Conservation (phyloP, 2,113 vertebrate genomes). For the Zosterops borbonicus region DNA sequence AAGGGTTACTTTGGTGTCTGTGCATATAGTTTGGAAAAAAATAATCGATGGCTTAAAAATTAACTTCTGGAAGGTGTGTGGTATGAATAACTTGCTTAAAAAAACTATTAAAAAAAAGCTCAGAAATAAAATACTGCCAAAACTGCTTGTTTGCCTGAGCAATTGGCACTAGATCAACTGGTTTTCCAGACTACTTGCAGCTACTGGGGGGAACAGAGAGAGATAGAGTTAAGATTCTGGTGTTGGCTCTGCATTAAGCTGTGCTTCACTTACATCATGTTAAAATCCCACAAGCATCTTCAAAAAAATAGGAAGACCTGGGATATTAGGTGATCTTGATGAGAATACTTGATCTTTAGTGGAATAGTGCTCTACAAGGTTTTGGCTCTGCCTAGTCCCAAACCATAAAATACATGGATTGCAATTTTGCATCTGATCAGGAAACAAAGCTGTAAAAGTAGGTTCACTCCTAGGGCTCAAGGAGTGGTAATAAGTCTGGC, state of each 20-base stretch:
- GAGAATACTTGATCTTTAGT: constrained; percentile 2
- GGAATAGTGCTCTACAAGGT: neutral
- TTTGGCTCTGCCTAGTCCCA: constrained; percentile 34
- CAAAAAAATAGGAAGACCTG: neutral
- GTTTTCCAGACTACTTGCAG: constrained; percentile 18
- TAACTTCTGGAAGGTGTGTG: neutral
- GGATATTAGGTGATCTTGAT: constrained; percentile 44
- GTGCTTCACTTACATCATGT: constrained; percentile 8
- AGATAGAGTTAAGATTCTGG: neutral
- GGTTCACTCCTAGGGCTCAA: constrained; percentile 44
- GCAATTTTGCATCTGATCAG: constrained; percentile 48
- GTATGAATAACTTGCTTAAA: neutral
- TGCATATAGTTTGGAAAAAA: neutral
- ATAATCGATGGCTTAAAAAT: neutral
- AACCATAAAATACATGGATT: constrained; percentile 18
- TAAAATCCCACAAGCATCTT: constrained; percentile 21
- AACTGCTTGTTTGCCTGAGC: neutral
- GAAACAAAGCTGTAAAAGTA: constrained; percentile 60
- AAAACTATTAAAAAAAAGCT: neutral
- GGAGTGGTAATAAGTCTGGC: constrained; percentile 43
- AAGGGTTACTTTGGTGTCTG: neutral
- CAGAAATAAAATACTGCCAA: neutral
- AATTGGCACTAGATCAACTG: neutral
- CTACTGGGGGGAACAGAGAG: constrained; percentile 13
- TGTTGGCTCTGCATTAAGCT: neutral